Conservation (phyloP, 1,140 invertebrate genomes). For the Drosophila paulistorum region DNA sequence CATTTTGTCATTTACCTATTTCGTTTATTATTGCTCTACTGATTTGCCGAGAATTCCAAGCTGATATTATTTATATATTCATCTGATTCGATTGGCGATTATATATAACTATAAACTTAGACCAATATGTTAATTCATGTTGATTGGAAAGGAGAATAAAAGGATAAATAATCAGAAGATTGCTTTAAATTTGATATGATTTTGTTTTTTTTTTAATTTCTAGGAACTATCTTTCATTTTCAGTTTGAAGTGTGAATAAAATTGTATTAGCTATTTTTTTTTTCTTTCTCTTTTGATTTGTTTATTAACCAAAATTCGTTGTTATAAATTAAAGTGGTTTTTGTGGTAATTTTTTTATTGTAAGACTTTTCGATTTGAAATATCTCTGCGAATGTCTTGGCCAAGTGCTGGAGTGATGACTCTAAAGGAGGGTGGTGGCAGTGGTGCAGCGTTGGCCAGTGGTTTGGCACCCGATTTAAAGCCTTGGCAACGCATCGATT, state of each 20-base stretch:
- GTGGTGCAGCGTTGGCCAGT: background rate
- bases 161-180: no score
- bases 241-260: background rate
- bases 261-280: background rate
- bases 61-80: no score
- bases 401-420: background rate
- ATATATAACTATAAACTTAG: no score
- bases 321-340: background rate
- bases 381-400: background rate
- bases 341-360: background rate
- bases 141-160: no score
- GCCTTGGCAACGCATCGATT: conserved; percentile 60
- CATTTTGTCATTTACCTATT: no score
- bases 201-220: background rate
- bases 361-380: no score
- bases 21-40: no score
- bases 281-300: background rate
- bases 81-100: no score
- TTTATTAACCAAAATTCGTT: conserved; percentile 11
- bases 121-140: no score
- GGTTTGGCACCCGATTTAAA: conserved; percentile 24
- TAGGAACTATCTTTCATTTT: background rate
- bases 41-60: no score
- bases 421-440: background rate
- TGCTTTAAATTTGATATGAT: no score